Conservation (phyloP, 2,797 vertebrate genomes). For the Cossypha heuglini region DNA sequence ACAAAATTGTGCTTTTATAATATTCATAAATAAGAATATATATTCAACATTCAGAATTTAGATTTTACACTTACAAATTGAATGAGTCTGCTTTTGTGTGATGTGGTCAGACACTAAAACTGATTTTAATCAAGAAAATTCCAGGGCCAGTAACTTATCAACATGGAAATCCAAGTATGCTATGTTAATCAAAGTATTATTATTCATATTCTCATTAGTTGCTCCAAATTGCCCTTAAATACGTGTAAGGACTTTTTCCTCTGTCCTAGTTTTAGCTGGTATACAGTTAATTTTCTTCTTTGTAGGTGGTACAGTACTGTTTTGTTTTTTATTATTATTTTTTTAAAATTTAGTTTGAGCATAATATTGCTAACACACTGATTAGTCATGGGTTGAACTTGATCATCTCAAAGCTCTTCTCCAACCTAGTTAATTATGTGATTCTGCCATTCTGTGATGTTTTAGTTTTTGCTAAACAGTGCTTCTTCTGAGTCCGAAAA, state of each 20-base stretch:
- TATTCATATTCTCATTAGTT: not conserved
- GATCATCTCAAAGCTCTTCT: not conserved
- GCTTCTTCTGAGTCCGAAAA: not conserved
- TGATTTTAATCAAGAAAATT: not conserved
- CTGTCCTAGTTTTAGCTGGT: not conserved
- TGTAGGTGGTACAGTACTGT: not conserved
- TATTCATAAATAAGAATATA: not conserved
- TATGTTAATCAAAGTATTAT: not conserved
- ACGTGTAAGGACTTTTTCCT: not conserved
- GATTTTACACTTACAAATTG: not conserved
- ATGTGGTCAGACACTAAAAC: not conserved
- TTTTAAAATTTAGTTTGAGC: not conserved
- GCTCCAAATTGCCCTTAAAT: not conserved
- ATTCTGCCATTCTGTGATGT: not conserved
- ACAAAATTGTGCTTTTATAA: not conserved
- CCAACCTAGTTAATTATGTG: not conserved
- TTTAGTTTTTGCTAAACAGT: not conserved
- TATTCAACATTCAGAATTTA: not conserved
- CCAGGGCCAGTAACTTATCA: not conserved
- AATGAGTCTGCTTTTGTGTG: not conserved
- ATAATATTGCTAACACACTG: not conserved
- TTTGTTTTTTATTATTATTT: no score
- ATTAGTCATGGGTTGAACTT: not conserved
- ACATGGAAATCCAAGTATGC: not conserved
- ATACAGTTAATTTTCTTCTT: not conserved